phyloP scores from a whole-genome alignment of 1,140 invertebrate genomes.

The Pygmarrhopalites habei region DNA sequence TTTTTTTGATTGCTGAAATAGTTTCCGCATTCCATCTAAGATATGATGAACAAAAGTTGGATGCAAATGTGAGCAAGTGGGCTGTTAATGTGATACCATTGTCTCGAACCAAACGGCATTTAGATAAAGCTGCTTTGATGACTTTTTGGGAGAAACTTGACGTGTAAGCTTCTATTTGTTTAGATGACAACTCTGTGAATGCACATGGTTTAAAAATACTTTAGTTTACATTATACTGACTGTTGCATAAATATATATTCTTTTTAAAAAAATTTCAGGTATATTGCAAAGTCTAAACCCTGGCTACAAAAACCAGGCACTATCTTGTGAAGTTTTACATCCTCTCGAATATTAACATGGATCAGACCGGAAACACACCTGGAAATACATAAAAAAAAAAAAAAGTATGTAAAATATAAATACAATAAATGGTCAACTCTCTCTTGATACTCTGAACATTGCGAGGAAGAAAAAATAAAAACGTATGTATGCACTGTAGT shows the following conservation, averaged over 20 bases:
- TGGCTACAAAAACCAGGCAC: no score
- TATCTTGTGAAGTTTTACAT: no score
- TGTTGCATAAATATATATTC: neutral
- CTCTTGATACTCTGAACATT: no score
- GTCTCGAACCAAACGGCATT: slow-evolving; percentile 86
- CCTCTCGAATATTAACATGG: no score
- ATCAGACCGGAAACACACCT: no score
- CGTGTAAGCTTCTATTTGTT: slow-evolving; percentile 56
- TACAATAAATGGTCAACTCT: no score
- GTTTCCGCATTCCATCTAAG: slow-evolving; percentile 97
- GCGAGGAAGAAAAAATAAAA: no score
- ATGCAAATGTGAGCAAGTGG: slow-evolving; percentile 92
- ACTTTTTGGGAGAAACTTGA: slow-evolving; percentile 96
- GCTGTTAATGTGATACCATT: slow-evolving; percentile 87
- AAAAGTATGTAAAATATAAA: no score
- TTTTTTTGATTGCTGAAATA: no score
- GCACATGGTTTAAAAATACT: neutral
- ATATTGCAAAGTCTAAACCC: slow-evolving; percentile 85
- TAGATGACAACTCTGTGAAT: neutral
- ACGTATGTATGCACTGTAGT: no score
- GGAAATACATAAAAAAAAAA: no score
- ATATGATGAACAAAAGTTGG: slow-evolving; percentile 89
- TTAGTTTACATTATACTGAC: neutral
- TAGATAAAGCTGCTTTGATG: slow-evolving; percentile 90
- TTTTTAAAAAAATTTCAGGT: slow-evolving; percentile 57